Percentiles rank a stretch among this genome's conserved stretches.
Evolutionary conservation across 2,888 invertebrate species (phyloP).

Genomic region (Tenthredo notha): DNA sequence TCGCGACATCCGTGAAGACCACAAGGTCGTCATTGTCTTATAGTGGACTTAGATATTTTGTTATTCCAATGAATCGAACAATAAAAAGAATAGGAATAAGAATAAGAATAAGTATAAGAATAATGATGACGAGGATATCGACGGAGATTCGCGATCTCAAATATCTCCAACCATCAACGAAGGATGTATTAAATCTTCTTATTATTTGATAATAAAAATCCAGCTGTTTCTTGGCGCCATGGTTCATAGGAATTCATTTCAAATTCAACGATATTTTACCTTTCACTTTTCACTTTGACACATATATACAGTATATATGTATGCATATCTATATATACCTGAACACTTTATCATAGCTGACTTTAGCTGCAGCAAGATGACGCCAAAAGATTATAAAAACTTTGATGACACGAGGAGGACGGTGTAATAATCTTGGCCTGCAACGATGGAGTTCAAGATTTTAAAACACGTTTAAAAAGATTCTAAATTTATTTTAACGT

Average conservation of each 20-base stretch:
- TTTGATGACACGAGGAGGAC: background rate
- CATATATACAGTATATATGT: background rate
- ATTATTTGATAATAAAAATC: background rate
- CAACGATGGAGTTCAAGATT: background rate
- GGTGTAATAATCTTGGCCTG: background rate
- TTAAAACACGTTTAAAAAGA: background rate
- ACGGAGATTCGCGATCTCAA: background rate
- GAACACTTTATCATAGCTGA: background rate
- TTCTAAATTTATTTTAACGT: background rate
- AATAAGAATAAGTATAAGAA: background rate
- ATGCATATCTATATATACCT: background rate
- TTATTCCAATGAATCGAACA: background rate
- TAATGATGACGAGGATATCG: background rate
- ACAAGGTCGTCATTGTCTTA: conserved; percentile 20
- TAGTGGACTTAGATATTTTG: background rate
- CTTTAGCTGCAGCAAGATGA: background rate
- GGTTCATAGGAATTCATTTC: background rate
- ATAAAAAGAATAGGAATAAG: background rate
- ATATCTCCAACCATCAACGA: background rate
- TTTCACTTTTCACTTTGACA: background rate
- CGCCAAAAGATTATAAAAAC: background rate
- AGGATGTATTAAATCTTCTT: background rate
- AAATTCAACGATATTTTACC: background rate
- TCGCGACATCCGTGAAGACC: background rate
- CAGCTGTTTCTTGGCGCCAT: background rate